Percentiles rank a stretch among this genome's conserved stretches.
phyloP scores from a whole-genome alignment of 2,113 vertebrate species.

The Sprattus sprattus region DNA sequence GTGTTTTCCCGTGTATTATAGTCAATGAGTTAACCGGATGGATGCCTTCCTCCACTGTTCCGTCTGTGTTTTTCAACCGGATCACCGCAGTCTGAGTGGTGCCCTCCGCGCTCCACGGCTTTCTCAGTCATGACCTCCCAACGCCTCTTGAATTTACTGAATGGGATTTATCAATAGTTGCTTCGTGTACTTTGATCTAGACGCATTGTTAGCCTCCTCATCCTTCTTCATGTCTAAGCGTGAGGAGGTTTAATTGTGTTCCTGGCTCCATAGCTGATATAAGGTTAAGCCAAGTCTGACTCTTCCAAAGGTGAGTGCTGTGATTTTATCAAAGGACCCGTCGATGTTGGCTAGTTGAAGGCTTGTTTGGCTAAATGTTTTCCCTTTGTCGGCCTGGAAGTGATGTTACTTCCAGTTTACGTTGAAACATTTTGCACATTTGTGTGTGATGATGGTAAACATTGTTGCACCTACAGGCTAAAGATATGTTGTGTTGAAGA shows the following conservation, averaged over 20 bases:
- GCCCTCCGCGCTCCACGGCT: conserved; percentile 48
- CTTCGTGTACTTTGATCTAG: conserved; percentile 55
- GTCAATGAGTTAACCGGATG: background rate
- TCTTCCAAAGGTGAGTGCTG: conserved; percentile 62
- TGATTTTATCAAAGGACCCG: conserved; percentile 5
- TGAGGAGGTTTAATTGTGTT: conserved; percentile 53
- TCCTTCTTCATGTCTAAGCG: conserved; percentile 60
- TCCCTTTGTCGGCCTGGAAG: background rate
- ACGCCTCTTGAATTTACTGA: conserved; percentile 53
- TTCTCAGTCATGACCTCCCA: conserved; percentile 58
- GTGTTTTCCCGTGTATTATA: conserved; percentile 43
- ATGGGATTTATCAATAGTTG: conserved; percentile 60
- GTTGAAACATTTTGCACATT: conserved; percentile 22
- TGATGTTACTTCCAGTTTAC: conserved; percentile 9
- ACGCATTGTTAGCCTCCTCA: conserved; percentile 42
- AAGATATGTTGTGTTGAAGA: background rate
- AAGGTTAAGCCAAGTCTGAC: conserved; percentile 57
- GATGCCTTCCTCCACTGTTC: background rate
- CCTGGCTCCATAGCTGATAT: conserved; percentile 59
- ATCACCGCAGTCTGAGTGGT: conserved; percentile 42
- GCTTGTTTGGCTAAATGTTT: background rate
- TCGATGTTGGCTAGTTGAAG: background rate
- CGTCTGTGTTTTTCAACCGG: conserved; percentile 22
- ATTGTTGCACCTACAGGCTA: background rate
- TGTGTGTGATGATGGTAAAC: conserved; percentile 46